Base-by-base conservation (phyloP, 2,797 vertebrate species). In the Orientallactaga sibirica region DNA sequence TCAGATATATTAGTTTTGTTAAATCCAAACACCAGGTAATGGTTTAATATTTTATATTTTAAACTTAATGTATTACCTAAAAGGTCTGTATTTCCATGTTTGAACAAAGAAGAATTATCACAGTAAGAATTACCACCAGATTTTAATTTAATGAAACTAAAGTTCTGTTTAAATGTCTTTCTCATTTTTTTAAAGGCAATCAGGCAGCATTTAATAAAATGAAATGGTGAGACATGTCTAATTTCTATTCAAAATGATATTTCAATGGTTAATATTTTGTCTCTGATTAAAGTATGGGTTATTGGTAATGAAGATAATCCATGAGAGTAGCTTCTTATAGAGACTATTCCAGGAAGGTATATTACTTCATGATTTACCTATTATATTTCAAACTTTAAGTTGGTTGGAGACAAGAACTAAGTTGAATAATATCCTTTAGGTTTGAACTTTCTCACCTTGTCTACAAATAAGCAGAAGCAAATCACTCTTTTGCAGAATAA, bases 331-430 rank as follows among this genome's bases (percentile, higher is more conserved):
- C 70, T 91, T 91, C 77, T 83, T 80, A 37, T 1, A 92, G 27
- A 89, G 61, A 84, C n/a, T 43, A 48, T 92, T 84, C 37, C 55
- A 68, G 61, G 85, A 94, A 91, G 89, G 93, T 93, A 19, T 70
- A 96, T 94, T 89, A 37, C 91, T 95, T 93, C 86, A 94, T 95
- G 86, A 95, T 94, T 95, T 86, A 75, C 84, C 27, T 77, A 91
- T 96, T 96, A 55, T 87, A 91, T 93, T 95, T 97, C 84, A 92
- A 86, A 87, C n/a, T 92, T 96, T 74, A 95, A 95, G 95, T 91
- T 94, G 41, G 75, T 37, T 76, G 29, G 18, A 84, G 83, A 81
- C 80, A 89, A 75, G 73, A 92, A 86, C 93, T 70, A 52, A 80
- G 79, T 93, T 70, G 22, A 14, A 93, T 90, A 96, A 27, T 78